Evolutionary conservation across 2,888 invertebrate genomes (phyloP), one percentile per base, ranked within the genome.

Genomic region (Xanthia togata): DNA sequence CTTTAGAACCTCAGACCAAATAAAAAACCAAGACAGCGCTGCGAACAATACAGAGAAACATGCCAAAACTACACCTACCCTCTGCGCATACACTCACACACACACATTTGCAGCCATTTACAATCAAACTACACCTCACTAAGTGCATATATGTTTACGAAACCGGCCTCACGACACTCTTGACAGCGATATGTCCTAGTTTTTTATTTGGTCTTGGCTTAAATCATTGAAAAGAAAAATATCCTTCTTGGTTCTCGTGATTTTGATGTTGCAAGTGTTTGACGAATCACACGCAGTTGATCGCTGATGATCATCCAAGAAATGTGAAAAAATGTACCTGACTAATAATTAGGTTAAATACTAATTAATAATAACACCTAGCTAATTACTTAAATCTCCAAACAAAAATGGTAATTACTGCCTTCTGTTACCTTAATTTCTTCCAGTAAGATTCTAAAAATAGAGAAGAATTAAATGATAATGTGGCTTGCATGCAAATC

Each of bases 401-500:
- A n/a, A 23, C 9, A 50, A 55, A 67, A 63, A 55, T 20, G n/a
- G 50, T 68, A 82, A 68, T 71, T 60, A 76, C 4, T 69, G 14
- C 53, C 38, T 63, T 62, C 26, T 53, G 62, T 70, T 47, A 73
- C 71, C 65, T 79, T 50, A 62, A 60, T 72, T 63, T 57, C 59
- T 69, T 76, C 20, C 35, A 79, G 38, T 74, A 0, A 23, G n/a
- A 64, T 63, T 69, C 82, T 87, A 81, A 72, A 65, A 74, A 84
- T 84, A 86, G 76, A 59, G 17, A 78, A 79, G 68, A 70, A 79
- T 79, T 75, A 70, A 75, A 75, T 80, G 70, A 81, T 73, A 73
- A 73, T 67, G 38, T 38, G 73, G 38, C 65, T 50, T 57, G 70
- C 68, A 79, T 85, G 83, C 85, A 87, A 91, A 86, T 88, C 76